These are phyloP conservation scores for Hyperopisus bebe DNA, from an alignment of 2,113 vertebrate species.

Conservation along the genomic window DNA sequence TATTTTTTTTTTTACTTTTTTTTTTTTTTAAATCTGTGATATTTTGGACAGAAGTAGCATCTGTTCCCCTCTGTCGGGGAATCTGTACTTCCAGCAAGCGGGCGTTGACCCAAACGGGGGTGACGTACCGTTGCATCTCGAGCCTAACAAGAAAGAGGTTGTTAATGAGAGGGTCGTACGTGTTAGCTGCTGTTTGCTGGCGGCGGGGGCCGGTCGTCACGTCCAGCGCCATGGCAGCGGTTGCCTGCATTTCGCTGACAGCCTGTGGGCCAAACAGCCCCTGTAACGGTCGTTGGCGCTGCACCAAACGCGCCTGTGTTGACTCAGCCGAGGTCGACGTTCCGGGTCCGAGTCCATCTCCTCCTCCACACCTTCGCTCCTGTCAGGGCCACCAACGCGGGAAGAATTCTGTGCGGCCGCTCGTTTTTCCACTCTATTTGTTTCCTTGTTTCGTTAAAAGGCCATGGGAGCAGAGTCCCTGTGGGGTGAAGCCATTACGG, in stretches of 20 bases:
- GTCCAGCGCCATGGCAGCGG: not conserved
- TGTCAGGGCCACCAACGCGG: not conserved
- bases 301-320: not conserved
- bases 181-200: not conserved
- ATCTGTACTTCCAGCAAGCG: not conserved
- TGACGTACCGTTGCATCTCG: not conserved
- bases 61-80: conserved; percentile 8
- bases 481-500: not conserved
- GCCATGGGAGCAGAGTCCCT: not conserved
- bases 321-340: not conserved
- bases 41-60: not conserved
- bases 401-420: not conserved
- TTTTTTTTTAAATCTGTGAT: not conserved
- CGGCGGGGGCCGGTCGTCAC: not conserved
- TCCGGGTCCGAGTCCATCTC: not conserved
- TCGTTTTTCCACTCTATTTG: not conserved
- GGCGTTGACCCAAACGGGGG: not conserved
- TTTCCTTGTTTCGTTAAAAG: not conserved
- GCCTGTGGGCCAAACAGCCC: not conserved
- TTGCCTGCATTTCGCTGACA: not conserved
- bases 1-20: not conserved
- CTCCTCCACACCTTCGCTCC: not conserved
- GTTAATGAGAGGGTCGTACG: not conserved
- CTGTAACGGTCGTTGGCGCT: not conserved
- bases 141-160: not conserved